Evolutionary conservation across 37 sponge, comb jelly and placozoan genomes (phyloP), one percentile per base, ranked within the genome.

Genomic region (Halisarca cf. caerulea): DNA sequence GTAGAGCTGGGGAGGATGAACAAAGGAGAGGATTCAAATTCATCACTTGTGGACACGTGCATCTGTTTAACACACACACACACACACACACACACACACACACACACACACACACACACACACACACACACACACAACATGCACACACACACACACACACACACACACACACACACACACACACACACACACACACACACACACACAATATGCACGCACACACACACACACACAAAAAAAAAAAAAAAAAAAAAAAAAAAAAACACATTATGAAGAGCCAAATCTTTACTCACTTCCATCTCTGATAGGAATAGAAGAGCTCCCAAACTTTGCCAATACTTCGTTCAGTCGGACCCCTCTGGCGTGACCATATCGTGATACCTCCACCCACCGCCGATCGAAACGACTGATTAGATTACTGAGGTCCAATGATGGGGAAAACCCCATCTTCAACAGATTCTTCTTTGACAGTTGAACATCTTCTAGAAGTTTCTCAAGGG

Each of bases 331-430:
- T 35, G 77, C 39, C 1, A 74, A 44, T 2, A 37, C 36, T 44
- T 74, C 77, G 23, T 74, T 74, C 38, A 74, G 21, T 6, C 77
- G 1, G 37, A 74, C 44, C 9, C 77, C 42, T 74, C 77, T 35
- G 24, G 44, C 44, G 2, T 74, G 77, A 42, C 38, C 77, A 74
- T 74, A 74, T 7, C 44, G 20, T 1, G 77, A 74, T 2, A 74
- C 77, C n/a, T 81, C 73, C 54, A 45, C 82, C 92, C 92, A 88
- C 0, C 82, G 70, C 30, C 81, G 58, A 17, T 88, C 89, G 54
- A 71, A 92, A 8, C 86, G 70, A 62, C 58, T 85, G 35, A 85
- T 86, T 47, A 92, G 41, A 55, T 92, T 74, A 4, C 51, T 5
- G 28, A 87, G 58, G 40, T 92, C 92, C 11, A 64, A 3, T 2